phyloP scores from a whole-genome alignment of 2,888 invertebrate genomes.

The Microchrysa polita region DNA sequence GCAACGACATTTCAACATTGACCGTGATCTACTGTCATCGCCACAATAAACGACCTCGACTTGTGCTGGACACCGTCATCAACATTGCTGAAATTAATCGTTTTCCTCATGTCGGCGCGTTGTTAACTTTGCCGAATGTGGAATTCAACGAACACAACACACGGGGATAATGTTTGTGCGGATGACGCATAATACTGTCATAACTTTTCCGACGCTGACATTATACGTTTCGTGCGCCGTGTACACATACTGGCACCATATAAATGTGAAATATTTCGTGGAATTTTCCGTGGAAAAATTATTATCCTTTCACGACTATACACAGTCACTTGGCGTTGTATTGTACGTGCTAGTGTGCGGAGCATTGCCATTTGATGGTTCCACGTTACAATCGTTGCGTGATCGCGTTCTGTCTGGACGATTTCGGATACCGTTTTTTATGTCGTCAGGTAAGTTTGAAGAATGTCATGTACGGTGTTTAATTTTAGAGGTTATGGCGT shows the following conservation, averaged over 20 bases:
- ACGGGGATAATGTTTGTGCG: background rate
- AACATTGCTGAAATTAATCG: no score
- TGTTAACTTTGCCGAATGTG: background rate
- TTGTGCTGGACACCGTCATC: no score
- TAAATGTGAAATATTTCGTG: background rate
- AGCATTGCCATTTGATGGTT: constrained; percentile 94
- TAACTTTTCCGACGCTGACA: no score
- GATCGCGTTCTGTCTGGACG: constrained; percentile 93
- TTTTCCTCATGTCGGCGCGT: no score
- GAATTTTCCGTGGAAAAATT: background rate
- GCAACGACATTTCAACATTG: constrained; percentile 8
- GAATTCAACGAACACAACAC: no score
- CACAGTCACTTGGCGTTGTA: constrained; percentile 94
- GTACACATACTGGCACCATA: background rate
- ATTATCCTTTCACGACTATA: background rate
- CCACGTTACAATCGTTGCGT: constrained; percentile 88
- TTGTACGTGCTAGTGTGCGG: constrained; percentile 96
- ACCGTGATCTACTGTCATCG: background rate
- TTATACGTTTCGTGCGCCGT: no score
- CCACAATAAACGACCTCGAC: background rate
- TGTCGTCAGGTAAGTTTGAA: constrained; percentile 86
- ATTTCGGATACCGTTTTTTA: constrained; percentile 97
- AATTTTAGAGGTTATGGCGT: no score
- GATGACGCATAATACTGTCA: background rate
- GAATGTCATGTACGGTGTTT: no score